Percentiles rank a stretch among this genome's conserved stretches.
Conservation (phyloP, 2,797 vertebrate genomes). For the Aphelocoma californica region DNA sequence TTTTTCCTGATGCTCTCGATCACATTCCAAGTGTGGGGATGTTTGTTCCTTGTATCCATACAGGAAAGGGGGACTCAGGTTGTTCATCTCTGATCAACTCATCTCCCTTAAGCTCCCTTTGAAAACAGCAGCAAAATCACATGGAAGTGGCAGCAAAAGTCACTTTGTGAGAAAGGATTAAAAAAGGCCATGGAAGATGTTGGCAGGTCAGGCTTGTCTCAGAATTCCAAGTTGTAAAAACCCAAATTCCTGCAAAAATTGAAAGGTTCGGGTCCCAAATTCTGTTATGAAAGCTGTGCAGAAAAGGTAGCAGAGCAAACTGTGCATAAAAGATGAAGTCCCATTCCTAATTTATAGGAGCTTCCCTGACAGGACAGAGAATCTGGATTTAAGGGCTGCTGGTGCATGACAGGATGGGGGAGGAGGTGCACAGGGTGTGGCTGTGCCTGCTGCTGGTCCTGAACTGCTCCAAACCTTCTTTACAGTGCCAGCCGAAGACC, state of each 20-base stretch:
- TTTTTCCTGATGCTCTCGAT: background rate
- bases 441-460: background rate
- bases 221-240: background rate
- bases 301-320: background rate
- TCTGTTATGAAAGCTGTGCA: background rate
- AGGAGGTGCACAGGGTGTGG: background rate
- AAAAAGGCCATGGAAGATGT: accelerated
- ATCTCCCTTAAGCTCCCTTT: background rate
- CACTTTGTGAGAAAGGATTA: background rate
- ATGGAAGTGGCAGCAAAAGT: background rate
- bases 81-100: background rate
- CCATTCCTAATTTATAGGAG: accelerated
- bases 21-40: background rate
- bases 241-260: background rate
- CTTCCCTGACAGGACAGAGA: no score
- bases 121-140: background rate
- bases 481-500: accelerated
- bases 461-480: accelerated
- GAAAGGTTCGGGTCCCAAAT: background rate
- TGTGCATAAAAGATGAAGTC: background rate
- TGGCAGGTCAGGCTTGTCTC: background rate
- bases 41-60: background rate
- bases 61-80: background rate
- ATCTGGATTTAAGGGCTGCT: background rate
- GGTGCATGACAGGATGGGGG: background rate